Base-by-base conservation (phyloP, 1,140 invertebrate genomes). In the Pseudobourletiella spinata region DNA sequence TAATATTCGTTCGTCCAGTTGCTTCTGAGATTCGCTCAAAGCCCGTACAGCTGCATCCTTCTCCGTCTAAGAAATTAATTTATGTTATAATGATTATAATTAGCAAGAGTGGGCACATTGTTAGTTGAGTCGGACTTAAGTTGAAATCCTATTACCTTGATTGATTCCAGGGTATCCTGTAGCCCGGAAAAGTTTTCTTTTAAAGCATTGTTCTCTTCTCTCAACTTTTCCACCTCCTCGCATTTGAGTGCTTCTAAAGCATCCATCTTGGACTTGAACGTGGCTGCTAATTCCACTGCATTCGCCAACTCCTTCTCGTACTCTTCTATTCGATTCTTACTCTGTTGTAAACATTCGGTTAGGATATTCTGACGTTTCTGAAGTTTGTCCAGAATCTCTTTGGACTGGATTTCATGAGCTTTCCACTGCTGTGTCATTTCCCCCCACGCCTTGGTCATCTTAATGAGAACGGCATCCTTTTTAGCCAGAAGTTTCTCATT, bases 231-330 rank as follows among this genome's bases (percentile, higher is more conserved):
- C 0, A 63, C 18, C 11, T 28, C 28, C 11, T 55, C 48, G 26
- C 8, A 28, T 24, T 58, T 58, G 16, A 46, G 29, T 1, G 35
- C 29, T 52, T 67, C 58, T 4, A 64, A 22, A 18, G 54, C 56
- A 30, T 50, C 43, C 6, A 66, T 22, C 42, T 65, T 50, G 2
- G n/a, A 25, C 32, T 66, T 66, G 43, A 64, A 69, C 2, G 20
- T 29, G 22, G 61, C 52, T 4, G 59, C 63, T 11, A 69, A 18
- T 20, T 64, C 62, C 3, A 69, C 20, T 1, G 64, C 48, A 35
- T 59, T 64, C 3, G 44, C 46, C n/a, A 69, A 28, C 44, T 69
- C 68, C 22, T 58, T 60, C 57, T 69, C 64, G 25, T 69, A 69
- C 16, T 61, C 24, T 22, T 32, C 25, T 24, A 66, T 61, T 18